Evolutionary conservation across 2,113 vertebrate genomes (phyloP).

Genomic region (Maccullochella peelii): DNA sequence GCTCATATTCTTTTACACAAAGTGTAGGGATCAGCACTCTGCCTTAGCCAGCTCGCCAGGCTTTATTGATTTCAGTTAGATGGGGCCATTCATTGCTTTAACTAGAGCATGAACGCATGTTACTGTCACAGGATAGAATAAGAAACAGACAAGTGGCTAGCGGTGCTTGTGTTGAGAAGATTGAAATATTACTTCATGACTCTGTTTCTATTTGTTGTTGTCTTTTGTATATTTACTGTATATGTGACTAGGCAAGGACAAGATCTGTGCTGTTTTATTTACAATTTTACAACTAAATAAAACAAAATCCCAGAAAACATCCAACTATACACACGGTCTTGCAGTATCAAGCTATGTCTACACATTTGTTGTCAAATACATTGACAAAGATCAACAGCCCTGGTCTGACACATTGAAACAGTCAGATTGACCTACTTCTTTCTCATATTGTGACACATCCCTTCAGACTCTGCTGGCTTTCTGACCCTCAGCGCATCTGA

Average conservation of each 20-base stretch:
- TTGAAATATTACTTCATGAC: not conserved
- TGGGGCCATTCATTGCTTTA: slow-evolving; percentile 75
- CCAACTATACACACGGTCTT: not conserved
- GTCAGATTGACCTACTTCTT: not conserved
- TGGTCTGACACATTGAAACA: not conserved
- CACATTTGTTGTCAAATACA: not conserved
- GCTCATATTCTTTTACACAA: slow-evolving; percentile 65
- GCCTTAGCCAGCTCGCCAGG: slow-evolving; percentile 44
- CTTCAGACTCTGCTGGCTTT: slow-evolving; percentile 10
- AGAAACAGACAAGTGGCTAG: slow-evolving; percentile 42
- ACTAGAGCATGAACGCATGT: slow-evolving; percentile 75
- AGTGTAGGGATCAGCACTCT: slow-evolving; percentile 69
- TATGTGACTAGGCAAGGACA: not conserved
- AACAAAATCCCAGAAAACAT: not conserved
- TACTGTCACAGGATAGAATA: slow-evolving; percentile 63
- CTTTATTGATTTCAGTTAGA: slow-evolving; percentile 79
- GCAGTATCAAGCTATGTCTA: not conserved
- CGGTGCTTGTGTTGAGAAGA: slow-evolving; percentile 14
- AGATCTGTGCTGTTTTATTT: not conserved
- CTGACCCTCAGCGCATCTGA: not conserved
- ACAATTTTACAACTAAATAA: not conserved
- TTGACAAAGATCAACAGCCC: not conserved
- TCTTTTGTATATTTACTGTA: slow-evolving; percentile 10
- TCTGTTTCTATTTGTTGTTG: slow-evolving; percentile 2
- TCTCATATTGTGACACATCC: slow-evolving; percentile 4